phyloP scores from a whole-genome alignment of 2,113 vertebrate genomes.

The Tretioscincus oriximinensis region DNA sequence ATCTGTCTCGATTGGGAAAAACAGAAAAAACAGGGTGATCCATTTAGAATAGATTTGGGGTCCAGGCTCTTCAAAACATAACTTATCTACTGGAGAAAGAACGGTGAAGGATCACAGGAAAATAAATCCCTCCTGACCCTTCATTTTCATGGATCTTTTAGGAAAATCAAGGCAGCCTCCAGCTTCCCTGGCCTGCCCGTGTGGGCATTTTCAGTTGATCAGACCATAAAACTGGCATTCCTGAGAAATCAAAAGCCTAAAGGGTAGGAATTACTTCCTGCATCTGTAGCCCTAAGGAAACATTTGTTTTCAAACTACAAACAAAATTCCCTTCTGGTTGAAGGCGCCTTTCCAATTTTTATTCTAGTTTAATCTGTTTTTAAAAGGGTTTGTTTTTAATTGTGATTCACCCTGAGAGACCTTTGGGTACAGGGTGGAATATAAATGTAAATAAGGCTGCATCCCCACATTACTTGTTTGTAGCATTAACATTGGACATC shows the following conservation, averaged over 20 bases:
- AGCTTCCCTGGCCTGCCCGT: not conserved
- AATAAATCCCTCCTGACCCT: not conserved
- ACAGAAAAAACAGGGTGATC: conserved; percentile 7
- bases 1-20: conserved; percentile 26
- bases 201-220: not conserved
- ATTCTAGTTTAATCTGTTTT: no score
- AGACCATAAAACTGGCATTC: not conserved
- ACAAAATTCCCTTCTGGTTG: no score
- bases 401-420: no score
- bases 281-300: not conserved
- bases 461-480: no score
- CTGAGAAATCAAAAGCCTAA: not conserved
- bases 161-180: not conserved
- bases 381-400: no score
- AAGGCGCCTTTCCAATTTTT: no score
- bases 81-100: not conserved
- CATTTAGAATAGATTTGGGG: not conserved
- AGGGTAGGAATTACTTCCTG: not conserved
- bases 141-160: not conserved
- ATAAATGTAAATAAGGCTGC: no score
- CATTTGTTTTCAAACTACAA: not conserved
- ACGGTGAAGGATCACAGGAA: conserved; percentile 14
- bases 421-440: no score
- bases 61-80: conserved; percentile 33
- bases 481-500: no score